Evolutionary conservation across 2,113 vertebrate species (phyloP), one percentile per base, ranked within the genome.

Genomic region (Engystomops pustulosus): DNA sequence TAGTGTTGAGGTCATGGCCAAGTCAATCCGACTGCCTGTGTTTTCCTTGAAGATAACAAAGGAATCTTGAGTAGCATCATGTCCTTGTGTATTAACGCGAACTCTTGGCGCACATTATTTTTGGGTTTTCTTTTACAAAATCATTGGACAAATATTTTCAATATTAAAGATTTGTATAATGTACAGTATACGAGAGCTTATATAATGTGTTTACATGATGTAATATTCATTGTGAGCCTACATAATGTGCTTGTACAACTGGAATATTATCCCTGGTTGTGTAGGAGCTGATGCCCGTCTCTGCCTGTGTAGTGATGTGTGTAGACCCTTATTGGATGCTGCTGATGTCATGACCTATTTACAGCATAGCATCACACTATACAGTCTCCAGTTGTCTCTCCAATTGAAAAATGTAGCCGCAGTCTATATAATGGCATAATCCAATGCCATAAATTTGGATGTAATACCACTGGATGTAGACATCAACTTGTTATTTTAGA

Each of bases 11-110:
- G 80, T 87, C 86, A 83, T 69, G 85, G 72, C 23, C 68, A 23
- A 85, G n/a, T 82, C 70, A 81, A 88, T 87, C 86, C 88, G 86
- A 74, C 76, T 68, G 86, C 23, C 41, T 77, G 27, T 3, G 14
- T 30, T 87, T 87, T 85, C 18, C 77, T 79, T 79, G 38, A 65
- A 79, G 77, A 79, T 79, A 79, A 76, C 74, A 36, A 79, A 79
- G 62, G 58, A 45, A 79, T 79, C 34, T 45, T 62, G 58, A 79
- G 38, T 65, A 32, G 12, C 23, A 79, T 67, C 38, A 67, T 47
- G 41, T 79, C 76, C 55, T 62, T 79, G 76, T 79, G 47, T 47
- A 47, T 67, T 65, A 79, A 44, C 67, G 41, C 67, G 38, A 47
- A 30, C 58, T n/a, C 17, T 65, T 53, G 8, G 17, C 41, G 3